A percentile compares a stretch with the other conserved stretches of the same genome.
Conservation (phyloP, 2,888 invertebrate species). For the Rapana venosa region DNA sequence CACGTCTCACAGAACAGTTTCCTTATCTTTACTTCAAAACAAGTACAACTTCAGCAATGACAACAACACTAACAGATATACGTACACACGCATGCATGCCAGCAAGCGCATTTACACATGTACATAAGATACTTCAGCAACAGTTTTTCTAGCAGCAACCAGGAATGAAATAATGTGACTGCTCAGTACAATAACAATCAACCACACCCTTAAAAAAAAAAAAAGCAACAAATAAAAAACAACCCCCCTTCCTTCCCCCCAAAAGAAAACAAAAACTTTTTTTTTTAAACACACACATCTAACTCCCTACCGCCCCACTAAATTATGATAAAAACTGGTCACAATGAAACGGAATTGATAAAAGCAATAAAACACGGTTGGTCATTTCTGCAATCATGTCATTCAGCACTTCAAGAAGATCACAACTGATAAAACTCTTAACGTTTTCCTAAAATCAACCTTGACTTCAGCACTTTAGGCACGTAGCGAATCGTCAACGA, state of each 20-base stretch:
- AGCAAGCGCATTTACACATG: neutral
- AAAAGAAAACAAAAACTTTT: too few relatives aligned
- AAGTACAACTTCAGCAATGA: too few relatives aligned
- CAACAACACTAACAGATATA: too few relatives aligned
- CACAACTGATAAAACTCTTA: conserved; percentile 35
- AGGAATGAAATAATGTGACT: neutral
- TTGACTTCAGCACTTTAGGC: conserved; percentile 83
- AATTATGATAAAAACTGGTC: neutral
- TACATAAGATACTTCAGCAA: neutral
- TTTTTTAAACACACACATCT: neutral
- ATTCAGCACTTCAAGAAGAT: neutral
- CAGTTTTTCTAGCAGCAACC: too few relatives aligned
- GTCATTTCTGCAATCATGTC: neutral
- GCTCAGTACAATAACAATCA: neutral
- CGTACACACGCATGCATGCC: neutral
- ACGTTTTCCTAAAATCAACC: conserved; percentile 69
- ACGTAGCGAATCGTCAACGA: conserved; percentile 96
- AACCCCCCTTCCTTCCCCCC: neutral
- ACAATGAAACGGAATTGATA: neutral
- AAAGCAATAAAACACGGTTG: neutral
- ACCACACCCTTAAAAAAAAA: neutral
- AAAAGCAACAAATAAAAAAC: neutral
- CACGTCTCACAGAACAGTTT: too few relatives aligned
- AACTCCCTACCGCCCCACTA: too few relatives aligned
- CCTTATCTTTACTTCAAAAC: too few relatives aligned